phyloP scores from a whole-genome alignment of 2,797 vertebrate species.

The Craterocephalus amniculus region DNA sequence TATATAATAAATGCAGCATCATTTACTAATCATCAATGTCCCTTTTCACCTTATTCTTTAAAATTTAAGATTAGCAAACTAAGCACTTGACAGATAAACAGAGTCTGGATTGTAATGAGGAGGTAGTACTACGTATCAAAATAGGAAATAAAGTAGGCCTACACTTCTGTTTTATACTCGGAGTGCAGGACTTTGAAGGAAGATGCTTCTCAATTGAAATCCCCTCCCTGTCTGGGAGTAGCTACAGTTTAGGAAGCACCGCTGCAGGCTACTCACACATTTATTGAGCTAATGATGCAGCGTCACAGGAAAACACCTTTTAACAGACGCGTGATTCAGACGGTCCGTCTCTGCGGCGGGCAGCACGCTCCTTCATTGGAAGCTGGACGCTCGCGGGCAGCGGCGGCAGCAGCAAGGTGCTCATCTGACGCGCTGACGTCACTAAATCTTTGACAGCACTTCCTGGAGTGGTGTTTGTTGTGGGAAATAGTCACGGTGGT shows the following conservation, averaged over 20 bases:
- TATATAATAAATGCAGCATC: too few relatives aligned
- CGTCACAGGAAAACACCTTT: slow-evolving; percentile 9
- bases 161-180: too few relatives aligned
- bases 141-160: too few relatives aligned
- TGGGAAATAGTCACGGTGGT: slow-evolving; percentile 68
- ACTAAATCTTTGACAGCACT: slow-evolving; percentile 80
- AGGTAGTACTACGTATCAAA: too few relatives aligned
- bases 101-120: too few relatives aligned
- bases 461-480: slow-evolving; percentile 84
- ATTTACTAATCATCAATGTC: too few relatives aligned
- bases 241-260: slow-evolving; percentile 8
- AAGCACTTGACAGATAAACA: too few relatives aligned
- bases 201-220: not conserved
- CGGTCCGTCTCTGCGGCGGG: slow-evolving; percentile 5
- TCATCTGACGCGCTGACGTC: slow-evolving; percentile 80
- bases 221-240: too few relatives aligned
- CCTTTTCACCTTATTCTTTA: too few relatives aligned
- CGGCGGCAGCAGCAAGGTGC: slow-evolving; percentile 59
- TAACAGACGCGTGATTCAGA: slow-evolving; percentile 33
- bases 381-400: slow-evolving; percentile 32
- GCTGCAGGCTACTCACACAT: slow-evolving; percentile 24
- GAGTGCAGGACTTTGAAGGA: too few relatives aligned
- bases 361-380: slow-evolving; percentile 7
- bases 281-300: slow-evolving; percentile 17
- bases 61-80: too few relatives aligned